Evolutionary conservation across 2,797 vertebrate genomes (phyloP).

Genomic region (Rhinogobio ventralis): DNA sequence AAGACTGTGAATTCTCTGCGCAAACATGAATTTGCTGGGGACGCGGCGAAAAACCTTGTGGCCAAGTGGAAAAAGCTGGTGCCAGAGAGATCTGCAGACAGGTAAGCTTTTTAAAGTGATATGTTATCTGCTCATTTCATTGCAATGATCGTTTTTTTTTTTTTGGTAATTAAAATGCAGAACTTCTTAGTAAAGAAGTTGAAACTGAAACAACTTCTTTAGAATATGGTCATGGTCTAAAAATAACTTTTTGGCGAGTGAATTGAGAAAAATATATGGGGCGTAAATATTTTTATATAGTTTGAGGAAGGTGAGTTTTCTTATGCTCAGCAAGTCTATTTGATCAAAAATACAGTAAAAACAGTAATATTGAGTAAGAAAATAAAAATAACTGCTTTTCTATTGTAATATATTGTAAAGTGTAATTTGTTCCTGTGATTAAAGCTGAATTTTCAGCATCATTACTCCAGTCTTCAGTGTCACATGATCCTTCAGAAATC

Average conservation of each 20-base stretch:
- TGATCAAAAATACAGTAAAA: background rate
- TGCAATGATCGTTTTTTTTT: background rate
- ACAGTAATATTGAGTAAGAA: background rate
- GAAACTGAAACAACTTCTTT: background rate
- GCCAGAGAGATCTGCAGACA: conserved; percentile 83
- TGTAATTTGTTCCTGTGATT: background rate
- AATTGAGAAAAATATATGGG: background rate
- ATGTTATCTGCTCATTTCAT: background rate
- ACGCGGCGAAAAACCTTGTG: conserved; percentile 88
- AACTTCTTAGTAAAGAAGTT: background rate
- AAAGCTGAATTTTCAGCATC: background rate
- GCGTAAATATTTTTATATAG: background rate
- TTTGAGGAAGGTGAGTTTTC: background rate
- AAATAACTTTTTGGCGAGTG: background rate
- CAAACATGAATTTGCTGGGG: conserved; percentile 89
- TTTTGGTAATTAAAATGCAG: background rate
- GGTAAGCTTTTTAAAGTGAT: conserved; percentile 71
- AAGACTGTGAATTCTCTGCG: conserved; percentile 94
- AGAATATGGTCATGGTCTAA: background rate
- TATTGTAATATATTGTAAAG: background rate
- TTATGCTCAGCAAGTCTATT: background rate
- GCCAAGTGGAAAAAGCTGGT: conserved; percentile 98
- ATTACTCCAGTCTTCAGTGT: background rate
- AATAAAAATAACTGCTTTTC: background rate
- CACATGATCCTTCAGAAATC: background rate